Evolutionary conservation across 2,888 invertebrate genomes (phyloP), one percentile per base, ranked within the genome.

Genomic region (Diaperis boleti): DNA sequence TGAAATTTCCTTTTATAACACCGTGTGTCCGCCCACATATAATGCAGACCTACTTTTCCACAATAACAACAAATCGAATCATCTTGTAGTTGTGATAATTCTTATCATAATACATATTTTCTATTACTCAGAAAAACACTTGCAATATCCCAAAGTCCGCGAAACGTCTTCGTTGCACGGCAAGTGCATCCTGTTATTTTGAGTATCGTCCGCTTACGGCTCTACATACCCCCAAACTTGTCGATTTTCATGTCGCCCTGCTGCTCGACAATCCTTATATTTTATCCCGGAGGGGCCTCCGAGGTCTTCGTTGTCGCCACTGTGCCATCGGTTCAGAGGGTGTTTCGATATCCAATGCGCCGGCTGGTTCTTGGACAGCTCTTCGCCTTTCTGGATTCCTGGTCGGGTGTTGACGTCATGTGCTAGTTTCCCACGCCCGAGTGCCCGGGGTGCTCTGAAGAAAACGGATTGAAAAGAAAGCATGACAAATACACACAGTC

Each of bases 231-330:
- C 64, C 64, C 47, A 26, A 56, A 64, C 64, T 49, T 13, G 13
- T 44, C 22, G 64, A 50, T 64, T 64, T 60, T 64, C 64, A 41
- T 77, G 76, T 62, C 70, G 68, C 66, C 77, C 77, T 77, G 76
- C 65, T 66, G 65, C 63, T 64, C 69, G 70, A 74, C 73, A 73
- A 76, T 76, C 75, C 73, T 75, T 72, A 65, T 72, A 71, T 75
- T 76, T 74, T 72, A 76, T 77, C 76, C 77, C 75, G 77, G 69
- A 72, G 76, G 75, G 76, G 76, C 77, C 76, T 74, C 76, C 29
- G 59, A 59, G 64, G 47, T 59, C 59, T 64, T 42, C 10, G 29
- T 39, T 59, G 54, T 59, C 55, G 59, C 59, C 50, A 49, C 47
- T 47, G 49, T 29, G 18, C 17, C 17, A 49, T 13, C 37, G 33